Conservation (phyloP, 2,797 vertebrate species). For the Diplodus sargus region DNA sequence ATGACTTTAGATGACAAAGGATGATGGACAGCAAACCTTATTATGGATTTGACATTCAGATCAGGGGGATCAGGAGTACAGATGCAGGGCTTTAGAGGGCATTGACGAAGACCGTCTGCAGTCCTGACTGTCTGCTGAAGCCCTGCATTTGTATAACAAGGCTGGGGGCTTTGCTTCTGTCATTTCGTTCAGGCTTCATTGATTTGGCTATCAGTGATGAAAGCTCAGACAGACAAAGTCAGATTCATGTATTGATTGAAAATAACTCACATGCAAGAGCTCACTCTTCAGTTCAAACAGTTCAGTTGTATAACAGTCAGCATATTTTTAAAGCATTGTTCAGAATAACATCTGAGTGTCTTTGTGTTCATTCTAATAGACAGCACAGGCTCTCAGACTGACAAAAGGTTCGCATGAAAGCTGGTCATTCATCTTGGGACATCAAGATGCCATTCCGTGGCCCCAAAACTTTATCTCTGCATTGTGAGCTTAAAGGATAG, state of each 20-base stretch:
- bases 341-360: not conserved
- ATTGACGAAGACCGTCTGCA: constrained; percentile 5
- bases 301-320: no score
- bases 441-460: constrained; percentile 48
- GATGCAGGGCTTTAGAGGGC: constrained; percentile 27
- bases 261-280: not conserved
- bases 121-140: constrained; percentile 17
- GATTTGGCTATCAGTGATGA: constrained; percentile 14
- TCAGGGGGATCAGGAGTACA: constrained; percentile 46
- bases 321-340: not conserved
- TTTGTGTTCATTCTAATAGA: constrained; percentile 3
- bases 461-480: constrained; percentile 57
- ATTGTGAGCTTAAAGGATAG: constrained; percentile 43
- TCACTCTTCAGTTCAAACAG: not conserved
- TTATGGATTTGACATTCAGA: constrained; percentile 69
- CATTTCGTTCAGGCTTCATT: constrained; percentile 5
- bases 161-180: constrained; percentile 1
- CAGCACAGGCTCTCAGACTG: not conserved
- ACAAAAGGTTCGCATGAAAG: constrained; percentile 28
- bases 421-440: constrained; percentile 45
- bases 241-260: not conserved
- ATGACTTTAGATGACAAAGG: constrained; percentile 54
- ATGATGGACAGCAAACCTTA: constrained; percentile 59
- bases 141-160: constrained; percentile 12
- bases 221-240: not conserved